A percentile compares a stretch with the other conserved stretches of the same genome.
phyloP scores from a whole-genome alignment of 2,888 invertebrate species.

The Crossocerus cetratus region DNA sequence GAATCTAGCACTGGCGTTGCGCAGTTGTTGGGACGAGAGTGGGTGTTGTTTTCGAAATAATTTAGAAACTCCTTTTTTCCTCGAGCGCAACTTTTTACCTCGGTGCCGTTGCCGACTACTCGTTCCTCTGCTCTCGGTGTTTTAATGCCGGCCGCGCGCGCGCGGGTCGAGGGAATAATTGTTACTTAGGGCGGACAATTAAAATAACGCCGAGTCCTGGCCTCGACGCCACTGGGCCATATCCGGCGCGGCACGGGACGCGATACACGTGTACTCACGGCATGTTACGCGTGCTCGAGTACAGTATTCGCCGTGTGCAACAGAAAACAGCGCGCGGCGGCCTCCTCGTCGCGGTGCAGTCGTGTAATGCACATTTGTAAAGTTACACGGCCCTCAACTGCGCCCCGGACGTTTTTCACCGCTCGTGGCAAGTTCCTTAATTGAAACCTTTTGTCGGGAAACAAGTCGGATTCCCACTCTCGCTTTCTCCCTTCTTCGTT shows the following conservation, averaged over 20 bases:
- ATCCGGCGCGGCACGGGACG: conserved; percentile 52
- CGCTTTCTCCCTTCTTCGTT: too few species aligned
- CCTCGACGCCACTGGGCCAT: conserved; percentile 59
- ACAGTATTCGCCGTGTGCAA: conserved; percentile 53
- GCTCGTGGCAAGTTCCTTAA: conserved; percentile 45
- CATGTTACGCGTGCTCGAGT: conserved; percentile 63
- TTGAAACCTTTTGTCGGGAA: conserved; percentile 58
- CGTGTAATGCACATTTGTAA: conserved; percentile 58
- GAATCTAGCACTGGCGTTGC: neutral
- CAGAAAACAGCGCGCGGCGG: conserved; percentile 54
- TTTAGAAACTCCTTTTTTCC: too few species aligned
- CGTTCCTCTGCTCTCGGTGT: neutral
- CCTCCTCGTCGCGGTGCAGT: conserved; percentile 37
- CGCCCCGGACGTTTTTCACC: conserved; percentile 48
- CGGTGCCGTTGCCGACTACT: too few species aligned
- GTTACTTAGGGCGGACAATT: neutral
- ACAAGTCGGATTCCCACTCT: conserved; percentile 52
- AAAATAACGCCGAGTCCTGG: conserved; percentile 49
- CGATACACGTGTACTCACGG: conserved; percentile 60
- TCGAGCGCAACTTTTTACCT: too few species aligned
- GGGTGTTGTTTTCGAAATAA: too few species aligned
- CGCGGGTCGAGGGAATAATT: neutral
- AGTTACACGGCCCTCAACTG: conserved; percentile 45
- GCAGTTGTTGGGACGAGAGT: neutral
- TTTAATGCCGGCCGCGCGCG: neutral